Evolutionary conservation across 2,113 vertebrate species (phyloP), one percentile per base, ranked within the genome.

Genomic region (Panthera leo): DNA sequence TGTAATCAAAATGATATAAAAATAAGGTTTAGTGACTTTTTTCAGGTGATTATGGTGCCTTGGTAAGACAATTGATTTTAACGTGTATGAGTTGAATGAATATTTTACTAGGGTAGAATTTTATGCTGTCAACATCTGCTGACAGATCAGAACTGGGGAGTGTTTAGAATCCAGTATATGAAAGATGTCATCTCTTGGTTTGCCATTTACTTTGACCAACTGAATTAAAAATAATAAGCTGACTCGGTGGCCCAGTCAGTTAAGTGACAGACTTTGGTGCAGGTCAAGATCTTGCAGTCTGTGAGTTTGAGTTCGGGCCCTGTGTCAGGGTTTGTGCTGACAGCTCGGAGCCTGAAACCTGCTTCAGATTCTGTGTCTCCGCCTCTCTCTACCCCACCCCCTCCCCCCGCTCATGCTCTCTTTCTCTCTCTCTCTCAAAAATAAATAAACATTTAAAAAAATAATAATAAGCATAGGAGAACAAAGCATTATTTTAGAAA

Each of bases 1-100:
- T 95, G 97, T 94, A 71, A 53, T 88, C 48, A 97, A 80, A 97
- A 94, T 78, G n/a, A 27, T 92, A 48, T 88, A 90, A 97, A 97
- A 97, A 19, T 70, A 63, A 89, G 2, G 39, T 95, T 1, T 0
- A 88, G 67, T 95, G 7, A 9, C 82, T 90, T 68, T 96, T 96
- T 78, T 93, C 10, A 94, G 75, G 14, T 84, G 42, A 70, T 79
- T 42, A 39, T 84, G 65, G 58, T 95, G 3, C 5, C 34, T 95
- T 93, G 68, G 89, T 92, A 95, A 97, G 48, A 67, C 11, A 68
- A 96, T 53, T 53, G 51, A 70, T 76, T 96, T 94, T 82, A 88
- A 84, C 3, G 5, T 80, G 19, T 89, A 39, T 86, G 34, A 87
- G 90, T 90, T 92, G 53, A 96, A 92, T 83, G 76, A 85, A 68